These are phyloP conservation scores for Hoplias malabaricus DNA, from an alignment of 2,113 vertebrate species.

Conservation along the genomic window DNA sequence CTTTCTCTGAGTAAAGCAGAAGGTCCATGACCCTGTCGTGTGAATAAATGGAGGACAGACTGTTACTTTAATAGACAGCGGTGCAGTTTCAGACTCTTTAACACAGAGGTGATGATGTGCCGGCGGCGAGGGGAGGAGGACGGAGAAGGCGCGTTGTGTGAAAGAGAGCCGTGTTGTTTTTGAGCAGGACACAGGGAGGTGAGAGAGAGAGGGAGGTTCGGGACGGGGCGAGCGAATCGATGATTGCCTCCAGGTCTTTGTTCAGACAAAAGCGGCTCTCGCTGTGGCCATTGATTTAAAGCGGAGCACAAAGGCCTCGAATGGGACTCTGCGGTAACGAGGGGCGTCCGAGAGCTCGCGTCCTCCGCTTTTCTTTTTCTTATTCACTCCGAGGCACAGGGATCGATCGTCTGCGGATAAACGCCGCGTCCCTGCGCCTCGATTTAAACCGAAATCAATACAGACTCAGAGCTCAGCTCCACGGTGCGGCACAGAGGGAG, in stretches of 20 bases:
- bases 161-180: not conserved
- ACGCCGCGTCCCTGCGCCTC: not conserved
- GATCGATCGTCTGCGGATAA: constrained; percentile 31
- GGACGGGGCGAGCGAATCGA: not conserved
- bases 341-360: not conserved
- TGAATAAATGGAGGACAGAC: constrained; percentile 12
- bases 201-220: not conserved
- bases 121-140: not conserved
- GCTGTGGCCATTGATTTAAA: not conserved
- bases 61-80: constrained; percentile 12
- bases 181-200: not conserved
- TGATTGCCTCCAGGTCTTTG: constrained; percentile 22
- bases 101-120: constrained; percentile 15
- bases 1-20: too few relatives aligned
- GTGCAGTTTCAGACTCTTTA: too few relatives aligned
- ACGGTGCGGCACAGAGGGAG: not conserved
- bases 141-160: not conserved
- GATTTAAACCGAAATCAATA: constrained; percentile 39
- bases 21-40: not conserved
- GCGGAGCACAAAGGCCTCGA: not conserved
- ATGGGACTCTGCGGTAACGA: constrained; percentile 2
- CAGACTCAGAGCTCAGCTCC: not conserved
- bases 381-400: constrained; percentile 2
- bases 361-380: not conserved
- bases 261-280: not conserved